Evolutionary conservation across 2,113 vertebrate genomes (phyloP).

Genomic region (Pedetes capensis): DNA sequence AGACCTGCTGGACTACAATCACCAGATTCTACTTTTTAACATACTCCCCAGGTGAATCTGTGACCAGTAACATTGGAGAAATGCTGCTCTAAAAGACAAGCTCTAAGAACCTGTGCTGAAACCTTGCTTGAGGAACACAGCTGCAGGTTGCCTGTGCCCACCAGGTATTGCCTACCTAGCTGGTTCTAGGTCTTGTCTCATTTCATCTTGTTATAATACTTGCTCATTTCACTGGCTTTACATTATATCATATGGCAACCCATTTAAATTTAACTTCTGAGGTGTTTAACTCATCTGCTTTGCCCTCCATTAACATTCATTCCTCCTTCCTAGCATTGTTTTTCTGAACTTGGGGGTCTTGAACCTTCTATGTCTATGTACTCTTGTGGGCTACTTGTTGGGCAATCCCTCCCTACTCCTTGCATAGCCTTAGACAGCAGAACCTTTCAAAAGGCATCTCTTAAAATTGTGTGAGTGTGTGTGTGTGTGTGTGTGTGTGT

Average conservation of each 20-base stretch:
- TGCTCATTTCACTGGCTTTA: neutral
- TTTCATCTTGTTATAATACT: neutral
- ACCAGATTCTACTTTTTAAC: neutral
- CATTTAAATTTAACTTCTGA: neutral
- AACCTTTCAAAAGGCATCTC: neutral
- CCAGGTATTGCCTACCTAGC: neutral
- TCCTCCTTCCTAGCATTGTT: neutral
- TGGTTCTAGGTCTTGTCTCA: neutral
- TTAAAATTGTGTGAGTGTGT: constrained; percentile 12
- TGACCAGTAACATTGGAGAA: neutral
- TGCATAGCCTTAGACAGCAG: neutral
- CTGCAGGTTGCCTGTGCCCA: neutral
- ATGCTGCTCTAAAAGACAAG: neutral
- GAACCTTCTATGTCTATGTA: neutral
- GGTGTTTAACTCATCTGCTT: neutral
- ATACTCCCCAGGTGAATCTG: neutral
- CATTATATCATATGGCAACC: neutral
- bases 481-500: neutral
- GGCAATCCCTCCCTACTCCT: neutral
- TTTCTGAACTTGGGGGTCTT: neutral
- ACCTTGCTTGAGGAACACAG: neutral
- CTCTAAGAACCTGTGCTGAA: neutral
- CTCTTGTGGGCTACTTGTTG: neutral
- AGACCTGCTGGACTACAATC: neutral
- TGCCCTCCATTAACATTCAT: neutral